These are phyloP conservation scores for Melozone crissalis DNA, from an alignment of 2,113 vertebrate species.

Conservation along the genomic window DNA sequence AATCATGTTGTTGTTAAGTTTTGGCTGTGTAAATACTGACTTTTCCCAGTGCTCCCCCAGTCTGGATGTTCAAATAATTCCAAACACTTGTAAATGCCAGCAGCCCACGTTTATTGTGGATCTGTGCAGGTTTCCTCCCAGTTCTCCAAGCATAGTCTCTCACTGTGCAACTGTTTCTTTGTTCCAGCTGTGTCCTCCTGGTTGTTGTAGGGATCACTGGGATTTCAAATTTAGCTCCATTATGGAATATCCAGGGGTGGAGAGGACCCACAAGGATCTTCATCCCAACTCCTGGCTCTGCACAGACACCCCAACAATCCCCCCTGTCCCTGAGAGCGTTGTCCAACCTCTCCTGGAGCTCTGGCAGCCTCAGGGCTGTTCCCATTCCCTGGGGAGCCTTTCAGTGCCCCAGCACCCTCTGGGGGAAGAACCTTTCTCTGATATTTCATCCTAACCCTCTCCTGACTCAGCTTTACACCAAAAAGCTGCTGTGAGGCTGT, in stretches of 20 bases:
- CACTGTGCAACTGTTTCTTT: not conserved
- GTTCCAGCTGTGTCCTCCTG: not conserved
- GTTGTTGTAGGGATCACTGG: not conserved
- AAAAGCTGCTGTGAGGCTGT: not conserved
- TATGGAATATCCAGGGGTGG: not conserved
- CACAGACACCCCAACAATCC: not conserved
- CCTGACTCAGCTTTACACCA: not conserved
- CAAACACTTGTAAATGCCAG: not conserved
- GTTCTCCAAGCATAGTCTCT: not conserved
- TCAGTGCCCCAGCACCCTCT: not conserved
- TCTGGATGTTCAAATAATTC: not conserved
- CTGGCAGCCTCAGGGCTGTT: fast-evolving
- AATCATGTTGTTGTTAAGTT: not conserved
- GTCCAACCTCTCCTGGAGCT: not conserved
- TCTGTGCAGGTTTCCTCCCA: not conserved
- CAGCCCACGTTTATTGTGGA: not conserved
- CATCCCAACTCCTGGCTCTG: not conserved
- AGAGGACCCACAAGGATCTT: not conserved
- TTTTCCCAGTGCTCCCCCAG: not conserved
- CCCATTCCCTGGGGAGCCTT: not conserved
- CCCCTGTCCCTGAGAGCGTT: fast-evolving
- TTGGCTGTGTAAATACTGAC: not conserved
- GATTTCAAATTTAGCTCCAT: not conserved
- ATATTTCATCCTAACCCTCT: not conserved
- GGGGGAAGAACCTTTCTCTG: not conserved